Evolutionary conservation across 2,888 invertebrate genomes (phyloP).

Genomic region (Eristalis intricaria): DNA sequence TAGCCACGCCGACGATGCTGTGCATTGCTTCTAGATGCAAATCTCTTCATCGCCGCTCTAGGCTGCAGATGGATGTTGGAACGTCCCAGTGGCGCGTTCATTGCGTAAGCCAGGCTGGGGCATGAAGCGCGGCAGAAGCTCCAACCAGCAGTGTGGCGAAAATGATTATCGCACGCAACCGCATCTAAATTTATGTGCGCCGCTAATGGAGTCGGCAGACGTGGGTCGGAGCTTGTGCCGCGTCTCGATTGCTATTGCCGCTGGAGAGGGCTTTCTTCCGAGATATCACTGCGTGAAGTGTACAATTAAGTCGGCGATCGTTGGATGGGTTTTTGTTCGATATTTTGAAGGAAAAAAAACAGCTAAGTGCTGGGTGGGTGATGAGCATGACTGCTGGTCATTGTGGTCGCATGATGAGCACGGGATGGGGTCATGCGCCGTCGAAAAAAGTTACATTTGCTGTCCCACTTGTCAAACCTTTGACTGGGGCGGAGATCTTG

Average conservation of each 20-base stretch:
- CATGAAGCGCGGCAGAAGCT: neutral
- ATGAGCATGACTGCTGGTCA: slow-evolving; percentile 1
- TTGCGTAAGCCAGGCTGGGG: slow-evolving; percentile 19
- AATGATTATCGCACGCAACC: slow-evolving; percentile 53
- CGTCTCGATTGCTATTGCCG: neutral
- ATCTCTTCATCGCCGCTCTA: neutral
- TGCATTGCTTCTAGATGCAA: neutral
- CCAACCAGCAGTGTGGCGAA: slow-evolving; percentile 6
- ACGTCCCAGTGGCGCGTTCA: slow-evolving; percentile 2
- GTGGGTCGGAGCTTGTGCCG: slow-evolving; percentile 9
- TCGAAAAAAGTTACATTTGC: neutral
- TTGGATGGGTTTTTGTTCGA: neutral
- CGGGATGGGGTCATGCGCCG: slow-evolving; percentile 19
- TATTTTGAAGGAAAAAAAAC: neutral
- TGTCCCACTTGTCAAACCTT: neutral
- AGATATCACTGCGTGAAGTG: slow-evolving; percentile 4
- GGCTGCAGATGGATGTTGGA: neutral
- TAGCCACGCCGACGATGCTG: neutral
- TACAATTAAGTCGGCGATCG: slow-evolving; percentile 18
- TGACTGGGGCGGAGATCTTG: neutral
- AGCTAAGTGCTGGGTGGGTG: slow-evolving; percentile 19
- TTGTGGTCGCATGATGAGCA: slow-evolving; percentile 12
- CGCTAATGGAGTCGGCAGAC: slow-evolving; percentile 22
- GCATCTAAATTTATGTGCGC: slow-evolving; percentile 29
- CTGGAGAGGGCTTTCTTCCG: slow-evolving; percentile 16